Base-by-base conservation (phyloP, 35 echinoderm and acorn worm genomes). In the Ophiothrix spiculata region DNA sequence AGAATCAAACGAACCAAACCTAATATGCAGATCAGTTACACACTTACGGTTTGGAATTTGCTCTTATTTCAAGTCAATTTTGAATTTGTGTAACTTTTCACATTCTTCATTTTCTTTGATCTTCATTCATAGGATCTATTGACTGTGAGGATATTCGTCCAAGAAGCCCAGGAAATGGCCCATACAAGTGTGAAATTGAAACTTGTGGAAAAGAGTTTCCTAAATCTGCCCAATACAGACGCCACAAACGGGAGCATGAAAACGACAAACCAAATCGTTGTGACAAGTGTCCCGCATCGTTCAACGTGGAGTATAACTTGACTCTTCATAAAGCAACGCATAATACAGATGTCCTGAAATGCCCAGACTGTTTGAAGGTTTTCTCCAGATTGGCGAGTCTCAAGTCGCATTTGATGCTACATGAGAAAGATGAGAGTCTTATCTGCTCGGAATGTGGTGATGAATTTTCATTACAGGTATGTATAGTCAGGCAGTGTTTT, bases 261-360 rank as follows among this genome's bases (percentile, higher is more conserved):
- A 87, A 85, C 25, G 95, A 98, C 56, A 98, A 98, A 46, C 95
- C 92, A 79, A 79, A 91, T 82, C 77, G 86, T 31, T 98, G 95
- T 45, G 86, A 91, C 19, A 33, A 91, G 31, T 98, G 95, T 54
- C 32, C 49, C 0, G 38, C 78, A 36, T 94, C 95, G 38, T 98
- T 91, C 87, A 98, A 98, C 64, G 86, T 94, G 80, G 91, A 98
- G 77, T 98, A 98, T 78, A 98, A 98, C 79, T 80, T 98, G 12
- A 94, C 34, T 39, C 75, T 98, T 11, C 95, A 98, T 64, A 93
- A 90, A 78, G 81, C 94, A 23, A 97, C 87, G n/a, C 95, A 98
- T 64, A 85, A 90, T n/a, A 83, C 78, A 23, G 91, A 87, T 31
- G 87, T 77, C 19, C 75, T 91, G 35, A 69, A 82, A 69, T 98